Conservation (phyloP, 2,888 invertebrate genomes). For the Drosophila barbarae region DNA sequence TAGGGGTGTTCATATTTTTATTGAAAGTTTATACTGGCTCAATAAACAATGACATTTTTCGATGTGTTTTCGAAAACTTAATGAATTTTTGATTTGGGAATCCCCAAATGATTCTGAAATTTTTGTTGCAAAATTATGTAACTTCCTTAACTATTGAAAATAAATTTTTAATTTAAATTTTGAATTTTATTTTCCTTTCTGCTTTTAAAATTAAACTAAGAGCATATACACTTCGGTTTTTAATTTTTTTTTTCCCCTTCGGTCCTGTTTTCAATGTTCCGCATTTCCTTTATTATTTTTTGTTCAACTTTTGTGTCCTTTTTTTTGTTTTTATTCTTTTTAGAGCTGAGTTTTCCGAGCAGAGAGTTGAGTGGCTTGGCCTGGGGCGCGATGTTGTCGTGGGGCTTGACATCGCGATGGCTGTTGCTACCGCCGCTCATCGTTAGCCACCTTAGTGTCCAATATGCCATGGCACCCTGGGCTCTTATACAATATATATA, state of each 20-base stretch:
- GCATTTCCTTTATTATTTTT: conserved; percentile 21
- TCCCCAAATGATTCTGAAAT: not conserved
- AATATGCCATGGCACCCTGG: conserved; percentile 53
- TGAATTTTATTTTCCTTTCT: not conserved
- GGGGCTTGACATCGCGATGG: conserved; percentile 55
- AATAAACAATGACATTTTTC: no score
- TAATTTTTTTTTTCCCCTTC: no score
- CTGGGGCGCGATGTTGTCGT: conserved; percentile 64
- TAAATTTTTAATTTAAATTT: not conserved
- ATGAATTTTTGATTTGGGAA: not conserved
- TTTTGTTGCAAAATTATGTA: not conserved
- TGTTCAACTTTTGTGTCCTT: conserved; percentile 11
- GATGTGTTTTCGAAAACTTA: no score
- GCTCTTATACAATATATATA: conserved; percentile 34
- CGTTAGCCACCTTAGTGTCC: conserved; percentile 44
- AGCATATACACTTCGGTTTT: not conserved
- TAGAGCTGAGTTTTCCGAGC: not conserved
- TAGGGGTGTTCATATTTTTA: not conserved
- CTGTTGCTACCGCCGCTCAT: conserved; percentile 35
- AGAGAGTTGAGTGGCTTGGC: conserved; percentile 42
- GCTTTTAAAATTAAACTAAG: not conserved
- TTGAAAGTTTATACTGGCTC: not conserved
- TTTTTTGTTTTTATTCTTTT: conserved; percentile 20
- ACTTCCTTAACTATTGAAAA: not conserved
- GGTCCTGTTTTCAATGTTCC: conserved; percentile 6